Percentiles rank a stretch among this genome's conserved stretches.
These are phyloP conservation scores for Rafetus swinhoei DNA, from an alignment of 2,113 vertebrate species.

Conservation along the genomic window DNA sequence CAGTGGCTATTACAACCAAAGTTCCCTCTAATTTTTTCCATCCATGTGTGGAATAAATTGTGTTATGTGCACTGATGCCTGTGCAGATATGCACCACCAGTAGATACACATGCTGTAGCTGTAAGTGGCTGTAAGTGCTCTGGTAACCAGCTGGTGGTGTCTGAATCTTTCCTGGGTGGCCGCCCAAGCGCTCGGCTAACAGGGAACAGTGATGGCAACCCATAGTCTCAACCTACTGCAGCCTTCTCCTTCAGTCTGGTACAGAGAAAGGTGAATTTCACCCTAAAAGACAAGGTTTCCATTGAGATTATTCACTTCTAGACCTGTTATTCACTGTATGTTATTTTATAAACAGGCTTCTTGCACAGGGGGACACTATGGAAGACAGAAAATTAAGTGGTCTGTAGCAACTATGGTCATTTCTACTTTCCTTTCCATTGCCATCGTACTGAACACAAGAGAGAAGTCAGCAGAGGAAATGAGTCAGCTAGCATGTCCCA, in stretches of 20 bases:
- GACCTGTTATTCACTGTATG: no score
- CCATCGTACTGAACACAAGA: not conserved
- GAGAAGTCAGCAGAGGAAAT: not conserved
- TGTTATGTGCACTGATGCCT: no score
- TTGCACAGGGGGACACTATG: not conserved
- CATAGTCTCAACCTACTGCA: not conserved
- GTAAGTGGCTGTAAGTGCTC: no score
- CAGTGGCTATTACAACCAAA: not conserved
- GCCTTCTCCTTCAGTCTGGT: not conserved
- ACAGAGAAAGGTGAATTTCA: not conserved
- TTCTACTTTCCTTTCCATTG: not conserved
- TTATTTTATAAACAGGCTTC: no score
- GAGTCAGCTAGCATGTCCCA: not conserved
- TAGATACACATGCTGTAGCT: no score
- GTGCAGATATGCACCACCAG: no score
- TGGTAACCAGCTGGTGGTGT: no score
- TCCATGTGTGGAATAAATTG: no score
- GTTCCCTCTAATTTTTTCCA: no score
- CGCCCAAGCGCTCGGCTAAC: no score
- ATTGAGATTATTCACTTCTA: not conserved
- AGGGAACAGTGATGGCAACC: no score
- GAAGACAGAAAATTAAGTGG: not conserved
- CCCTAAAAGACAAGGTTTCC: not conserved
- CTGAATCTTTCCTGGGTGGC: no score
- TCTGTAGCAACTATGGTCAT: not conserved